Conservation (phyloP, 2,888 invertebrate species). For the Aplocera efformata region DNA sequence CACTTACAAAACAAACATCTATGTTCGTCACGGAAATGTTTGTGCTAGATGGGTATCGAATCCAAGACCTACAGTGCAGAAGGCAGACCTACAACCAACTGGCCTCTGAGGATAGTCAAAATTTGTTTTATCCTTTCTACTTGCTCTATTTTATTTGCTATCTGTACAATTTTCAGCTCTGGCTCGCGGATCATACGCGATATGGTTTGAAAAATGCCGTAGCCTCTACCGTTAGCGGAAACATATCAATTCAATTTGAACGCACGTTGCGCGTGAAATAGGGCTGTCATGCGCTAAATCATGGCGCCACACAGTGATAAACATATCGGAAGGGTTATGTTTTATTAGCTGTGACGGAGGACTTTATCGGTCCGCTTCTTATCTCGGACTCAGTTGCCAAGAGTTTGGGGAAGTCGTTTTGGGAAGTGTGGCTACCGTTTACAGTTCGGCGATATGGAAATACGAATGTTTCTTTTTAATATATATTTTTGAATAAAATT, state of each 20-base stretch:
- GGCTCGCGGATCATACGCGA: slow-evolving; percentile 68
- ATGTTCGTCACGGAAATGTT: too few species aligned
- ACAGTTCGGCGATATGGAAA: too few species aligned
- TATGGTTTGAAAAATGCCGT: slow-evolving; percentile 72
- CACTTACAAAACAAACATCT: too few species aligned
- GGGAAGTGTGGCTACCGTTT: slow-evolving; percentile 1
- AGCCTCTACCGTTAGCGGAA: slow-evolving; percentile 62
- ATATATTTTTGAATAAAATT: too few species aligned
- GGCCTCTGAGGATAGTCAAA: too few species aligned
- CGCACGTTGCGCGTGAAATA: slow-evolving; percentile 61
- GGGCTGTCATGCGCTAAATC: slow-evolving; percentile 66
- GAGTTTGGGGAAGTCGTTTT: slow-evolving; percentile 1
- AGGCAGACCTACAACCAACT: too few species aligned
- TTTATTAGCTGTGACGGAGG: slow-evolving; percentile 67
- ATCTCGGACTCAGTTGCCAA: slow-evolving; percentile 20
- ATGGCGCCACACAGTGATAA: slow-evolving; percentile 63
- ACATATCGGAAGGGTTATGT: slow-evolving; percentile 69
- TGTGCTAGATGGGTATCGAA: too few species aligned
- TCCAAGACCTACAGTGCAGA: too few species aligned
- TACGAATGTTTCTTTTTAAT: too few species aligned
- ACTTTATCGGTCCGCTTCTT: slow-evolving; percentile 36
- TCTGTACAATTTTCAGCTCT: slow-evolving; percentile 66
- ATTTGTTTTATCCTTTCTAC: too few species aligned
- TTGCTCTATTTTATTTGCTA: too few species aligned
- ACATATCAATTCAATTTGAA: slow-evolving; percentile 79